These are phyloP conservation scores for Alectoris magna DNA, from an alignment of 2,797 vertebrate species.

Conservation along the genomic window DNA sequence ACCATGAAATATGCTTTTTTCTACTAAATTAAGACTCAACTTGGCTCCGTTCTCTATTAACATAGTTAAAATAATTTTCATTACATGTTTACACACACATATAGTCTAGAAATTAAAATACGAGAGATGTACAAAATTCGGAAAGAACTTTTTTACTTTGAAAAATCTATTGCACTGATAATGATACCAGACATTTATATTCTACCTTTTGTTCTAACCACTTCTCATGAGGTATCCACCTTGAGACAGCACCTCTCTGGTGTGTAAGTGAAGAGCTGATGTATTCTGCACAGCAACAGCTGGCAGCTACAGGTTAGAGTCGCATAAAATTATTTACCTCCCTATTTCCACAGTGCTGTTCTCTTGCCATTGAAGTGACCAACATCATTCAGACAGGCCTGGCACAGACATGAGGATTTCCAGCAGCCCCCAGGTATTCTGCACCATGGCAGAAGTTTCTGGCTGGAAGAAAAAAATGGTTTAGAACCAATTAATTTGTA, in stretches of 20 bases:
- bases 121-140: not conserved
- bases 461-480: not conserved
- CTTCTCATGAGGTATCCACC: not conserved
- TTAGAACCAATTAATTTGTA: not conserved
- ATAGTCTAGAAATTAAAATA: constrained; percentile 1
- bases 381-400: not conserved
- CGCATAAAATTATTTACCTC: not conserved
- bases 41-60: constrained; percentile 18
- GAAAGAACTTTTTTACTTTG: not conserved
- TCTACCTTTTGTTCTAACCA: not conserved
- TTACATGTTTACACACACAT: not conserved
- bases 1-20: not conserved
- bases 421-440: not conserved
- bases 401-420: not conserved
- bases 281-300: not conserved
- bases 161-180: constrained; percentile 29
- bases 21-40: constrained; percentile 45
- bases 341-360: not conserved
- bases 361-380: not conserved
- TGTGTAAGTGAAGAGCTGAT: not conserved
- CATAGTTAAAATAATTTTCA: constrained; percentile 19
- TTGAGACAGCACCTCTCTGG: not conserved
- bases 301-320: not conserved
- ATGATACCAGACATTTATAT: not conserved
- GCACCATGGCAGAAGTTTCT: not conserved